A percentile compares a stretch with the other conserved stretches of the same genome.
phyloP scores from a whole-genome alignment of 2,888 invertebrate species.

The Lobophora halterata region DNA sequence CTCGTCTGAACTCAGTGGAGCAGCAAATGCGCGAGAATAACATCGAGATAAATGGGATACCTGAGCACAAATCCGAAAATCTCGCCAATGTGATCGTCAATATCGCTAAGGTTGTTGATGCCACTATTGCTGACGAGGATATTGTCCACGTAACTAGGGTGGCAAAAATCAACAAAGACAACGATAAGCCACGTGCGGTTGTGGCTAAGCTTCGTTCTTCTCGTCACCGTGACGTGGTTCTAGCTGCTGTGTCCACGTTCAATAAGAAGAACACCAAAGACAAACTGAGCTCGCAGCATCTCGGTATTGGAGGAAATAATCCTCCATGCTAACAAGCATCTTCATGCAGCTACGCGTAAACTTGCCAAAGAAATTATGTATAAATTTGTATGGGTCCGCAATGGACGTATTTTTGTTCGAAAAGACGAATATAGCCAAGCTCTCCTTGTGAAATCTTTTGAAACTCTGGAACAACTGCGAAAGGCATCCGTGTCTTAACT shows the following conservation, averaged over 20 bases:
- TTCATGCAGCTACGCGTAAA: slow-evolving; percentile 11
- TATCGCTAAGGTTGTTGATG: not conserved
- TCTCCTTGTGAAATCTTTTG: not conserved
- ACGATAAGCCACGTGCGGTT: slow-evolving; percentile 4
- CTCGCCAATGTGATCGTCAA: not conserved
- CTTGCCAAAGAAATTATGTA: slow-evolving; percentile 1
- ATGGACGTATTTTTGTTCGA: slow-evolving; percentile 10
- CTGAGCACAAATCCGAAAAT: slow-evolving; percentile 5
- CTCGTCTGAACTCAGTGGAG: slow-evolving; percentile 3
- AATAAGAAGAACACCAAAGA: slow-evolving; percentile 5
- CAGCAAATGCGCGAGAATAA: slow-evolving; percentile 2
- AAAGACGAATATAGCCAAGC: slow-evolving; percentile 5
- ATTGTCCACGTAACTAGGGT: slow-evolving; percentile 2
- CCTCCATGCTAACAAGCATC: slow-evolving; percentile 3
- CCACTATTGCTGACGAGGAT: not conserved
- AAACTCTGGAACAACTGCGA: not conserved
- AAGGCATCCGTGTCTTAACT: not conserved
- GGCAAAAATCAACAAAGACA: slow-evolving; percentile 4
- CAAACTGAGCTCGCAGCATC: slow-evolving; percentile 4
- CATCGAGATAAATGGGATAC: slow-evolving; percentile 5
- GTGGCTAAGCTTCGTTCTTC: slow-evolving; percentile 1
- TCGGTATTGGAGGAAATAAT: slow-evolving; percentile 5
- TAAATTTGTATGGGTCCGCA: slow-evolving; percentile 4
- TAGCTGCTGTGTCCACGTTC: slow-evolving; percentile 4
- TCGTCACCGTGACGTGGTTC: slow-evolving; percentile 1